Evolutionary conservation across 1,140 invertebrate species (phyloP).

Genomic region (Oedothorax gibbosus): DNA sequence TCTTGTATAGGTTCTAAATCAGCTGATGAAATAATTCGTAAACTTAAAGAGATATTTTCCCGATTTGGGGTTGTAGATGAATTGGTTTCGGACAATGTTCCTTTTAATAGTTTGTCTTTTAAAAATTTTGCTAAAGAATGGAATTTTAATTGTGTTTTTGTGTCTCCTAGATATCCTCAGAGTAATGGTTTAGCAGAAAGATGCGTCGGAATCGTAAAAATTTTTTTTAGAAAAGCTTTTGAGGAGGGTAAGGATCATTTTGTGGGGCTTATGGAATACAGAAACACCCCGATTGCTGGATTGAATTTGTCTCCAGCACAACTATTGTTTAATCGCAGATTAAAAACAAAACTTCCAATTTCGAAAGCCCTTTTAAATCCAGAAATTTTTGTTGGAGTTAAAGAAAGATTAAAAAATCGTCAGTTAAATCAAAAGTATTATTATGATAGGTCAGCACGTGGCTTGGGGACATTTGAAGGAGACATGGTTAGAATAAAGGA

Average conservation of each 20-base stretch:
- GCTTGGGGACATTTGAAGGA: not conserved
- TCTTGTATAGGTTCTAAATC: not conserved
- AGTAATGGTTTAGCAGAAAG: conserved; percentile 38
- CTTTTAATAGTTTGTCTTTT: conserved; percentile 28
- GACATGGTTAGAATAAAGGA: conserved; percentile 22
- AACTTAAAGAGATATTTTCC: conserved; percentile 29
- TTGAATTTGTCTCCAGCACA: conserved; percentile 38
- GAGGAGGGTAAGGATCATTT: conserved; percentile 24
- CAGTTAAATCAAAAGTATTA: conserved; percentile 15
- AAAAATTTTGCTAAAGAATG: conserved; percentile 28
- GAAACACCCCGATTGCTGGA: conserved; percentile 32
- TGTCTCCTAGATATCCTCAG: conserved; percentile 23
- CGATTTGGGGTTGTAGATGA: conserved; percentile 2
- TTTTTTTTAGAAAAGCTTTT: conserved; percentile 17
- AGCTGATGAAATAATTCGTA: not conserved
- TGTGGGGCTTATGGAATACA: conserved; percentile 46
- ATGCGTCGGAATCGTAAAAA: conserved; percentile 32
- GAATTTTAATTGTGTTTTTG: conserved; percentile 19
- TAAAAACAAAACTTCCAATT: conserved; percentile 44
- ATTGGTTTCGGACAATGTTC: conserved; percentile 39
- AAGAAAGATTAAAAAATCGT: not conserved
- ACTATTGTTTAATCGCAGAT: conserved; percentile 38
- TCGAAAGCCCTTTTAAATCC: conserved; percentile 4
- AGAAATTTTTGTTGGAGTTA: not conserved
- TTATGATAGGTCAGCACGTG: conserved; percentile 26